These are phyloP conservation scores for Stichopus chloronotus DNA, from an alignment of 35 echinoderm and acorn worm species.

Conservation along the genomic window DNA sequence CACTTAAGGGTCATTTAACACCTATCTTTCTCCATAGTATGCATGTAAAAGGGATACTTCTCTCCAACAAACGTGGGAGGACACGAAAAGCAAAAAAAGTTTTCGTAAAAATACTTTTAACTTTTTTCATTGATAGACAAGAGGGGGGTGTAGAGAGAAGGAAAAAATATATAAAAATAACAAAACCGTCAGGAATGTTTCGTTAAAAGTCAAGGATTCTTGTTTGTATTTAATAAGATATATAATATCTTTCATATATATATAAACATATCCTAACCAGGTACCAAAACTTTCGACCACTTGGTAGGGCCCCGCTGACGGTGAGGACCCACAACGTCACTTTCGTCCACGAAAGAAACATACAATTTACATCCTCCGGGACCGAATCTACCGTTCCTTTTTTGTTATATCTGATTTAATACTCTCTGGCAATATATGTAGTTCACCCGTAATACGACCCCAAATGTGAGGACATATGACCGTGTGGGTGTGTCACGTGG, in stretches of 20 bases:
- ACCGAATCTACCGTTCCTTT: not conserved
- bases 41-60: too few species aligned
- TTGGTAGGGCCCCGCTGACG: not conserved
- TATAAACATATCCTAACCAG: slow-evolving; percentile 8
- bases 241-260: slow-evolving; percentile 42
- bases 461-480: slow-evolving; percentile 96
- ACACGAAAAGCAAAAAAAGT: not conserved
- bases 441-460: slow-evolving; percentile 92
- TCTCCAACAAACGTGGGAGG: not conserved
- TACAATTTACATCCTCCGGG: not conserved
- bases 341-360: not conserved
- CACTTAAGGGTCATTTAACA: not conserved
- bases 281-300: not conserved
- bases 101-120: too few species aligned
- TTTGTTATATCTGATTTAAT: not conserved
- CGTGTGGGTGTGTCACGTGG: slow-evolving; percentile 97
- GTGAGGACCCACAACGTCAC: not conserved
- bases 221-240: slow-evolving; percentile 8
- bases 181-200: slow-evolving; percentile 54
- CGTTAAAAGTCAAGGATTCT: slow-evolving; percentile 23
- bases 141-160: not conserved
- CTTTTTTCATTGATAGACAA: not conserved
- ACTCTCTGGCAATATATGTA: not conserved
- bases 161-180: slow-evolving; percentile 58
- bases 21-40: not conserved